Percentiles rank a stretch among this genome's conserved stretches.
phyloP scores from a whole-genome alignment of 2,888 invertebrate genomes.

The Cantharis rufa region DNA sequence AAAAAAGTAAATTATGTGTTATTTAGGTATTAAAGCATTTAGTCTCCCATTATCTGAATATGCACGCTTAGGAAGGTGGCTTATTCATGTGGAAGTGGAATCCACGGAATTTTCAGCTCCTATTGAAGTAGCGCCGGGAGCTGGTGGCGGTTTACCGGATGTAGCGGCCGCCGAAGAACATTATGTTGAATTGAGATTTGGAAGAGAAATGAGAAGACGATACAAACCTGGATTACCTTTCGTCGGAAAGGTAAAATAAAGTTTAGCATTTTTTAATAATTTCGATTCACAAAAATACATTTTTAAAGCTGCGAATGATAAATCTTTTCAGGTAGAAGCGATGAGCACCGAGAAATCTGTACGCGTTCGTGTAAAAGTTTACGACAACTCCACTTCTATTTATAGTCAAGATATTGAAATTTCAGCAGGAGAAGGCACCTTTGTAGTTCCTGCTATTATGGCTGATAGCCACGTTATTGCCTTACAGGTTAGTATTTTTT shows the following conservation, averaged over 20 bases:
- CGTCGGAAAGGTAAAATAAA: constrained; percentile 63
- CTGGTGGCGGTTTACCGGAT: constrained; percentile 58
- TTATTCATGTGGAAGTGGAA: constrained; percentile 60
- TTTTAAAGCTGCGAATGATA: neutral
- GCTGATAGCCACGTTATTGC: constrained; percentile 69
- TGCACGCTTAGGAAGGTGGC: constrained; percentile 64
- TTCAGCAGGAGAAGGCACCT: constrained; percentile 67
- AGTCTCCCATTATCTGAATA: constrained; percentile 61
- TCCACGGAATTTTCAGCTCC: constrained; percentile 62
- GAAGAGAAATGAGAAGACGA: constrained; percentile 66
- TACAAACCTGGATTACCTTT: constrained; percentile 71
- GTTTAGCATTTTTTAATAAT: neutral
- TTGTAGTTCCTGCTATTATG: constrained; percentile 70
- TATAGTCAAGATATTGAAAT: constrained; percentile 74
- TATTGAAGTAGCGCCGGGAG: constrained; percentile 58
- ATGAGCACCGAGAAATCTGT: constrained; percentile 70
- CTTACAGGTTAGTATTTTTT: constrained; percentile 59
- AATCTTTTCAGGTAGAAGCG: constrained; percentile 63
- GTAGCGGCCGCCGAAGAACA: constrained; percentile 70
- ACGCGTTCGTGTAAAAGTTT: constrained; percentile 68
- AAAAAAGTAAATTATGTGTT: constrained; percentile 5
- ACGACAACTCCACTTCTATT: constrained; percentile 69
- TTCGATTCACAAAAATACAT: neutral
- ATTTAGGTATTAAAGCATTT: constrained; percentile 64
- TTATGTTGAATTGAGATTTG: constrained; percentile 68